Evolutionary conservation across 1,140 invertebrate species (phyloP), one percentile per base, ranked within the genome.

Genomic region (Papilio helenus): DNA sequence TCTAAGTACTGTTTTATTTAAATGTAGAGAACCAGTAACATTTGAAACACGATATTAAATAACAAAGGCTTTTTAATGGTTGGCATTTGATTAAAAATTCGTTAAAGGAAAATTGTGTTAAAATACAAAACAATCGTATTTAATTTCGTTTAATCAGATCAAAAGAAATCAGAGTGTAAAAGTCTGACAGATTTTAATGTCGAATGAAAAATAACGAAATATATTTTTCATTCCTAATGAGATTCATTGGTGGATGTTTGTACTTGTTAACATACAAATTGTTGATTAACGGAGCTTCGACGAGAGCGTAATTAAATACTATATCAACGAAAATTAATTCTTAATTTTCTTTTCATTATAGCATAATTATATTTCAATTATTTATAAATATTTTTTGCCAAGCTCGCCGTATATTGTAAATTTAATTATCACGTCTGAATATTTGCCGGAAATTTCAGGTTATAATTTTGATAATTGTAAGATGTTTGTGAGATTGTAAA

Each of bases 241-340:
- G 26, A 68, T 68, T 68, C 12, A 68, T 68, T 29, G 23, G 61
- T 29, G 3, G 14, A 23, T 9, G 58, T 26, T 61, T 26, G 58
- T 61, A 26, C 61, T 68, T 68, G 14, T 68, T 68, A 29, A 68
- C 61, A 68, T 68, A 68, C 23, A 68, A 68, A 68, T 68, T 68
- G 61, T 29, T 29, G 61, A 29, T 68, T 68, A 68, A 29, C 61
- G 26, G 34, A 26, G 14, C 26, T 29, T 34, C 61, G 14, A 29
- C 58, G 26, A 68, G 7, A 68, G 4, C 4, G 14, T 68, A 68
- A 68, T 68, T 61, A 26, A 61, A 18, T 18, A 68, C 26, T 18
- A 5, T 18, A 61, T 61, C 0, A 68, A 68, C 3, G 26, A 29
- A 68, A 68, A 68, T 20, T 55, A 55, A 55, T 55, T 55, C n/a